phyloP scores from a whole-genome alignment of 2,113 vertebrate species.

The Seriola aureovittata region DNA sequence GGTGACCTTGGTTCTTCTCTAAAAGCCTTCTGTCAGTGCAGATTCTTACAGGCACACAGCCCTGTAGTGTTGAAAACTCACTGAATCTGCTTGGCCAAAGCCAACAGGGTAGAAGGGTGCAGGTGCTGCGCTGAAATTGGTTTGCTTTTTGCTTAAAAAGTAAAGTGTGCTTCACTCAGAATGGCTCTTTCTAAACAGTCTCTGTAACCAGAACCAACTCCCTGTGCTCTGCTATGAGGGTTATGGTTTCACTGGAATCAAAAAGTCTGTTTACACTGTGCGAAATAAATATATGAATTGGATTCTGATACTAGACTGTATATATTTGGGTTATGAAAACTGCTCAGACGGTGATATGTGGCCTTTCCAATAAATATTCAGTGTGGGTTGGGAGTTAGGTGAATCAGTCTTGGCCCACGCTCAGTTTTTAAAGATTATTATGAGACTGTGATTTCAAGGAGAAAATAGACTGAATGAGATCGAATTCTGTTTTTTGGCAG shows the following conservation, averaged over 20 bases:
- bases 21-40: conserved; percentile 67
- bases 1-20: conserved; percentile 73
- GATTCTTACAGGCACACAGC: conserved; percentile 65
- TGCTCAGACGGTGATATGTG: conserved; percentile 61
- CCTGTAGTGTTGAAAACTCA: conserved; percentile 65
- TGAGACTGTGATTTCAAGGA: conserved; percentile 70
- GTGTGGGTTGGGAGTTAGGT: conserved; percentile 60
- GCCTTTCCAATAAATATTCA: conserved; percentile 66
- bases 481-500: conserved; percentile 76
- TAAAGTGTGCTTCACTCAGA: conserved; percentile 67
- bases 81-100: conserved; percentile 74
- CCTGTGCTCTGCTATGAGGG: conserved; percentile 47
- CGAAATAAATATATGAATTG: conserved; percentile 67
- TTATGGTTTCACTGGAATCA: conserved; percentile 68
- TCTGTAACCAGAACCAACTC: conserved; percentile 51
- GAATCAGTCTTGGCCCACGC: conserved; percentile 65
- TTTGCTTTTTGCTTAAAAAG: conserved; percentile 78
- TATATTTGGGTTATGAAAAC: conserved; percentile 67
- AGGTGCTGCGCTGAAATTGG: conserved; percentile 70
- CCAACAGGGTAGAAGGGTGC: conserved; percentile 73
- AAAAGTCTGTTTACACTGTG: conserved; percentile 67
- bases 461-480: conserved; percentile 76
- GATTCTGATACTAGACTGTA: conserved; percentile 62
- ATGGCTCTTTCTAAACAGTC: conserved; percentile 57
- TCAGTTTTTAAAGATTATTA: conserved; percentile 70